Evolutionary conservation across 2,797 vertebrate genomes (phyloP), one percentile per base, ranked within the genome.

Genomic region (Chelmon rostratus): DNA sequence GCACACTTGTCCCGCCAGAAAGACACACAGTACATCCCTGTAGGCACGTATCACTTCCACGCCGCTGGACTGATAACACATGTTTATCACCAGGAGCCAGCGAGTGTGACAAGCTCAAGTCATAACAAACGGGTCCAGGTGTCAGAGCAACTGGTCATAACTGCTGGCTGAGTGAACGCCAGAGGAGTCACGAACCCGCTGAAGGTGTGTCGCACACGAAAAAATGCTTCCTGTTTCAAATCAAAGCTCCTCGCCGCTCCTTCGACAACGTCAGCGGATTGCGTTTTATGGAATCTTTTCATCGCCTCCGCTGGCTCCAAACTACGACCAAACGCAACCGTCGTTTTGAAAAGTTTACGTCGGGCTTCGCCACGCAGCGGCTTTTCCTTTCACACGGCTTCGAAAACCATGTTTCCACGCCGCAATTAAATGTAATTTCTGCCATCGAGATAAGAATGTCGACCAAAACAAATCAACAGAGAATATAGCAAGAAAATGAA

Each of bases 341-440:
- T 46, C 4, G 28, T 76, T 80, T 68, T 9, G 28, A 63, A 81
- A 89, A 85, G 84, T 87, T 81, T 84, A 69, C 25, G 82, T 85
- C 83, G 76, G 57, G 68, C 74, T 82, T 76, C n/a, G 68, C 88
- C 35, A 54, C 71, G 57, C 87, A 80, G 86, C 87, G 21, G 76
- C 79, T 56, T 19, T 35, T 77, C 57, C 69, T 80, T 80, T 78
- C 49, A 38, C 82, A 76, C 5, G 84, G 66, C 73, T 91, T 87
- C 44, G 49, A 86, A 91, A 91, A 68, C 73, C 63, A 33, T 80
- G 88, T 86, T 71, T 82, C 62, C 89, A 74, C 85, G 53, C 68
- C 19, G 87, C 91, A 94, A 95, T 94, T 93, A 94, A 94, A 90
- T 75, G 83, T 83, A 92, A 94, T 93, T 94, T 91, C 78, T 85